These are phyloP conservation scores for Mus pahari DNA, from an alignment of 2,113 vertebrate genomes.

Conservation along the genomic window DNA sequence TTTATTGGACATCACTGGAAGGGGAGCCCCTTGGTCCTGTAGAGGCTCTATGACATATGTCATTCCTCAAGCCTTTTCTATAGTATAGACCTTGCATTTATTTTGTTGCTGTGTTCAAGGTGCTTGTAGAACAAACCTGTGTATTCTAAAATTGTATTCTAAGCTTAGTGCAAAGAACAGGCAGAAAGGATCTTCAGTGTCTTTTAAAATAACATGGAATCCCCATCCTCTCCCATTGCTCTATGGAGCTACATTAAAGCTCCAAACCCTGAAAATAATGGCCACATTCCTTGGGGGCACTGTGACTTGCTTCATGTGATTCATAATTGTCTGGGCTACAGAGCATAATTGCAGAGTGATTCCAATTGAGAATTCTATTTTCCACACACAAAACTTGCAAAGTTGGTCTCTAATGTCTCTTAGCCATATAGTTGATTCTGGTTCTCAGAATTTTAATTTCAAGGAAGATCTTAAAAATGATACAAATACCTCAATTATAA, in stretches of 20 bases:
- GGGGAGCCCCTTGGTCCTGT: too few relatives aligned
- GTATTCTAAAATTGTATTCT: not conserved
- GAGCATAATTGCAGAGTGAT: conserved; percentile 16
- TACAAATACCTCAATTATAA: not conserved
- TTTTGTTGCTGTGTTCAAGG: not conserved
- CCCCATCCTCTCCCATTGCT: not conserved
- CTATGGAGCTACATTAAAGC: conserved; percentile 15
- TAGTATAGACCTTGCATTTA: not conserved
- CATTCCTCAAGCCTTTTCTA: not conserved
- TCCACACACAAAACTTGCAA: conserved; percentile 42
- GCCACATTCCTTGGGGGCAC: not conserved
- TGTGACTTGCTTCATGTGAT: conserved; percentile 38
- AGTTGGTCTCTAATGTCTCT: not conserved
- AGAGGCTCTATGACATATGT: too few relatives aligned
- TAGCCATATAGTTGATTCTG: not conserved
- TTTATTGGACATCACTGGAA: too few relatives aligned
- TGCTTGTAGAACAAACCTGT: not conserved
- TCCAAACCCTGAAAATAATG: conserved; percentile 42
- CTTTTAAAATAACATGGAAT: conserved; percentile 22
- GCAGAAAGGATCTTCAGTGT: conserved; percentile 15
- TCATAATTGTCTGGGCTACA: conserved; percentile 7
- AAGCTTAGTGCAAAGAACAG: not conserved
- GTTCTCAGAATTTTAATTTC: conserved; percentile 12
- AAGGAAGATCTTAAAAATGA: not conserved
- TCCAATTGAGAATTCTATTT: conserved; percentile 61